Evolutionary conservation across 53 echinoderm and acorn worm genomes (phyloP).

Genomic region (Zoroaster sp.): DNA sequence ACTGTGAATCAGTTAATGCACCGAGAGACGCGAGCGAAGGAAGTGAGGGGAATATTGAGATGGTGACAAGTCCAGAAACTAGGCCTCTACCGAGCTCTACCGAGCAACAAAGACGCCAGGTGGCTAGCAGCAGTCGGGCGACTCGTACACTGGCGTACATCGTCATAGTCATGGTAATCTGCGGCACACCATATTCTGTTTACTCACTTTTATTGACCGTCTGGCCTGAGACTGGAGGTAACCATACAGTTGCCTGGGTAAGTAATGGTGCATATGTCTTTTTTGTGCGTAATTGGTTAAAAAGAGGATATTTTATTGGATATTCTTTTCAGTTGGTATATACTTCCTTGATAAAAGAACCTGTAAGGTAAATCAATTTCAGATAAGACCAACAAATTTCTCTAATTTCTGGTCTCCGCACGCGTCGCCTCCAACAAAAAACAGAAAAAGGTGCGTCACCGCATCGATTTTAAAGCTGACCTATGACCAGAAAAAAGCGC

Average conservation of each 20-base stretch:
- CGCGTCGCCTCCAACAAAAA: no score
- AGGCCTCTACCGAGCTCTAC: background rate
- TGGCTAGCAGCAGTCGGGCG: constrained; percentile 51
- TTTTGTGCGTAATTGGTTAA: background rate
- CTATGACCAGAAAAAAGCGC: no score
- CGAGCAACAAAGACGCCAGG: background rate
- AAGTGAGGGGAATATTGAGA: background rate
- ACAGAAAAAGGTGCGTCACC: no score
- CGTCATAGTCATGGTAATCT: constrained; percentile 56
- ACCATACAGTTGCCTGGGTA: background rate
- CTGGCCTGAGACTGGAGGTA: background rate
- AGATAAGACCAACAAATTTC: no score
- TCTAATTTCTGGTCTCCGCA: no score
- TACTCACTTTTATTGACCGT: background rate
- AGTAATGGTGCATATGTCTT: background rate
- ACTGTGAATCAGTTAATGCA: background rate
- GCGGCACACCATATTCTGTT: constrained; percentile 37
- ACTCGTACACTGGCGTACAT: constrained; percentile 61
- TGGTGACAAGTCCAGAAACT: background rate
- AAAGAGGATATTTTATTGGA: background rate
- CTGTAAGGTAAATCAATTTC: no score
- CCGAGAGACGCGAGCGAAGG: background rate
- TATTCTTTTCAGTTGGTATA: no score
- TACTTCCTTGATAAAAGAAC: no score
- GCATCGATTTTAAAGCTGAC: no score